Conservation (phyloP, 1,140 invertebrate genomes). For the Eurosta solidaginis region DNA sequence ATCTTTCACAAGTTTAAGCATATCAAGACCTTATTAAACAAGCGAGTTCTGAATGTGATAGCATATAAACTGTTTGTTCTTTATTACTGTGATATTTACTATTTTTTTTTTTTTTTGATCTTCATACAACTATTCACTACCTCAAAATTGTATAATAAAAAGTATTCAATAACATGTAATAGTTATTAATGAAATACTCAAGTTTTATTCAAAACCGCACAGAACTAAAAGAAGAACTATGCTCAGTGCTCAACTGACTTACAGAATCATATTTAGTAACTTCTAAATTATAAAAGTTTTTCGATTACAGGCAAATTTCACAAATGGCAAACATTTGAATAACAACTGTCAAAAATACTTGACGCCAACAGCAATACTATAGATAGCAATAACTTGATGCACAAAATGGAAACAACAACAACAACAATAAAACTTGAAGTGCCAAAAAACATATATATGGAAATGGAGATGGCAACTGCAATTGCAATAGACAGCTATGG, state of each 20-base stretch:
- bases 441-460: conserved; percentile 22
- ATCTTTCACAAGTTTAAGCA: no score
- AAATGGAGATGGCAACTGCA: background rate
- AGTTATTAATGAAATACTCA: no score
- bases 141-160: no score
- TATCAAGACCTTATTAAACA: no score
- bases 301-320: conserved; percentile 14
- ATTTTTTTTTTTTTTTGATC: background rate
- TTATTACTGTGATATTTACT: no score
- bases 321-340: conserved; percentile 26
- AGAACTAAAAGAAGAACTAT: no score
- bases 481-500: background rate
- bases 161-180: no score
- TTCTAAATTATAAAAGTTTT: conserved; percentile 27
- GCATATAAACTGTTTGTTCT: no score
- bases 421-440: background rate
- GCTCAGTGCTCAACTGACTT: no score
- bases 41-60: no score
- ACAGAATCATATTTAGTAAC: background rate
- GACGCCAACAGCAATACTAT: conserved; percentile 11
- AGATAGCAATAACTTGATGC: conserved; percentile 5
- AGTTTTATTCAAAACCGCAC: no score
- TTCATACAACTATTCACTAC: no score
- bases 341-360: conserved; percentile 16
- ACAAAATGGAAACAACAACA: background rate